Evolutionary conservation across 2,888 invertebrate genomes (phyloP).

Genomic region (Ethmia dodecea): DNA sequence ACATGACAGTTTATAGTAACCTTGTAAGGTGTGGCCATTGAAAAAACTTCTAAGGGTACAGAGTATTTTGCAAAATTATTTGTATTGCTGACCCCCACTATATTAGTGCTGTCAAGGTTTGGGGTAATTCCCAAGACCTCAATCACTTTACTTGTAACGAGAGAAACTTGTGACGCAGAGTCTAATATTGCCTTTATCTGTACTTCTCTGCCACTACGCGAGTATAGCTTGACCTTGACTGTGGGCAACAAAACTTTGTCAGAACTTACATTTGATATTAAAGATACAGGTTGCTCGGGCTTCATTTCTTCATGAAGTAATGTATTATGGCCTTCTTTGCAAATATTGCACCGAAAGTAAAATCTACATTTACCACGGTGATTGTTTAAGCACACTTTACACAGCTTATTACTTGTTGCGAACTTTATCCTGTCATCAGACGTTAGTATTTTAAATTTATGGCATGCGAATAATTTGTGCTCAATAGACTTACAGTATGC

Average conservation of each 20-base stretch:
- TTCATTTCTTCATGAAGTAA: constrained; percentile 7
- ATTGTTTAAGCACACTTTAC: constrained; percentile 7
- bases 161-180: constrained; percentile 9
- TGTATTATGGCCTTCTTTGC: constrained; percentile 13
- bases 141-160: constrained; percentile 3
- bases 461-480: constrained; percentile 11
- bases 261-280: neutral
- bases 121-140: constrained; percentile 4
- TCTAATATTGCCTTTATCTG: constrained; percentile 10
- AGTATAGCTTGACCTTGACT: constrained; percentile 4
- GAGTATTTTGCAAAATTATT: constrained; percentile 1
- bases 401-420: constrained; percentile 3
- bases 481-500: constrained; percentile 8
- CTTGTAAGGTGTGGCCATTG: constrained; percentile 4
- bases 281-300: neutral
- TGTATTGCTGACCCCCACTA: constrained; percentile 2
- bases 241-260: constrained; percentile 10
- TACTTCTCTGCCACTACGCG: constrained; percentile 4
- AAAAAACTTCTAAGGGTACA: constrained; percentile 9
- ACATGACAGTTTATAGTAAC: constrained; percentile 6
- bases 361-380: constrained; percentile 13
- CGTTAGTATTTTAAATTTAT: constrained; percentile 7
- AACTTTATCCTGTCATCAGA: constrained; percentile 4
- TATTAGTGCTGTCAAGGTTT: neutral
- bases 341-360: constrained; percentile 12